Base-by-base conservation (phyloP, 2,797 vertebrate genomes). In the Sebastes iracundus region DNA sequence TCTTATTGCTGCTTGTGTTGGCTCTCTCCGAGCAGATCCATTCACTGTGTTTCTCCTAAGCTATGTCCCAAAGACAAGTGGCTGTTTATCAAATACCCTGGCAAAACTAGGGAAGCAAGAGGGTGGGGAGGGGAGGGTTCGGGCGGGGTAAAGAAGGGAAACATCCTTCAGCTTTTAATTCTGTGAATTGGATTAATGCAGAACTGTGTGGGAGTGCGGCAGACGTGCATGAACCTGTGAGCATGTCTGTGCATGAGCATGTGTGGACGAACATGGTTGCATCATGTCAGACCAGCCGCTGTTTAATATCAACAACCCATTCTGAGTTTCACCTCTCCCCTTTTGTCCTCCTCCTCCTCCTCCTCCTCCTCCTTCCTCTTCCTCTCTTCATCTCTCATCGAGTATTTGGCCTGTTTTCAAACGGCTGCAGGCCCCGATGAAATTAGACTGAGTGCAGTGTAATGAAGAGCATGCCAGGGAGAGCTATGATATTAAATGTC, bases 161-260 rank as follows among this genome's bases (percentile, higher is more conserved):
- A 89, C 90, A 91, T 90, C 90, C 81, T 82, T 89, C 67, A 89
- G 81, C 85, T 93, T 94, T 94, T 94, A 90, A 92, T 94, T 92
- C 82, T 69, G 49, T 81, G 80, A 90, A 93, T 85, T 90, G 81
- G 91, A 94, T 94, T 91, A 94, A 88, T 88, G 73, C 64, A 78
- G 64, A 87, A 73, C 38, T 72, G 73, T 68, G 86, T 71, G 71
- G 85, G 87, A 86, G 77, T 14, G 63, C 53, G 4, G 35, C 49
- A 79, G 66, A 77, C 20, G 35, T 83, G 83, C 30, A 60, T 72
- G 60, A 46, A 70, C 33, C 60, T 38, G 42, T 16, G 38, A 76
- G 59, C 58, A 25, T 69, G 49, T 55, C 6, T 69, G 38, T 25
- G 55, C 14, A 23, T 28, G 3, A 32, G 59, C 22, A 4, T 49